Percentiles rank a stretch among this genome's conserved stretches.
phyloP scores from a whole-genome alignment of 1,140 invertebrate species.

The Bombus superbus region DNA sequence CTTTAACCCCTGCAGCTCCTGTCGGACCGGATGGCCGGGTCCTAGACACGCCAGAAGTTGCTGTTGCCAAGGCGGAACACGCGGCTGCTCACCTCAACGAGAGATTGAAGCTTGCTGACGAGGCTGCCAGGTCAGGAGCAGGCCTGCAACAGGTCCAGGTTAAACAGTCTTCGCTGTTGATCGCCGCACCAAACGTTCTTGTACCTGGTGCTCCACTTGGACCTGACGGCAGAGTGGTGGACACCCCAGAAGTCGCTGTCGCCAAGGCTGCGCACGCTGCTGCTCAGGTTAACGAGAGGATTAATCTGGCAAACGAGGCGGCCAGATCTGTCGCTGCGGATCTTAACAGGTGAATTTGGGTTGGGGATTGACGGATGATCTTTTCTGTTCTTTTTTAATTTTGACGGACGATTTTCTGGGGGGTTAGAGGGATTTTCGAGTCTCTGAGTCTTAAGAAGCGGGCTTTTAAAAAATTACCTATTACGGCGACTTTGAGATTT shows the following conservation, averaged over 20 bases:
- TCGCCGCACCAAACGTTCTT: slow-evolving; percentile 1
- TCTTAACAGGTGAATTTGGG: slow-evolving; percentile 12
- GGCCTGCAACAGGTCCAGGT: neutral
- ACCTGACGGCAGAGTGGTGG: slow-evolving; percentile 71
- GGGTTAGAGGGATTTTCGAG: too few relatives aligned
- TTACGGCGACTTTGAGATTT: too few relatives aligned
- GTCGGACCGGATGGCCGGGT: slow-evolving; percentile 81
- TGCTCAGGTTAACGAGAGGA: slow-evolving; percentile 83
- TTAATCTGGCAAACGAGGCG: slow-evolving; percentile 73
- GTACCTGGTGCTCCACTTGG: slow-evolving; percentile 55
- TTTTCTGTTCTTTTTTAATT: too few relatives aligned
- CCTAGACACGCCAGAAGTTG: slow-evolving; percentile 84
- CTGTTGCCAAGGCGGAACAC: slow-evolving; percentile 84
- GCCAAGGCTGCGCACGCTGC: slow-evolving; percentile 84
- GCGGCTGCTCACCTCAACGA: slow-evolving; percentile 83
- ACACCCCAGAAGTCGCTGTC: slow-evolving; percentile 79
- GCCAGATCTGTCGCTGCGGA: slow-evolving; percentile 53
- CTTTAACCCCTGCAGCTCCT: slow-evolving; percentile 75
- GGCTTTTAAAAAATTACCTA: too few relatives aligned
- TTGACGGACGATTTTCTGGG: too few relatives aligned
- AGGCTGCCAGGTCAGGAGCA: slow-evolving; percentile 13
- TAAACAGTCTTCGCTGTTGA: slow-evolving; percentile 23
- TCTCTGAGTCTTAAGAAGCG: too few relatives aligned
- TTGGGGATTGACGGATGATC: neutral
- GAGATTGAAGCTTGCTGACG: slow-evolving; percentile 72